Evolutionary conservation across 2,113 vertebrate species (phyloP).

Genomic region (Echinops telfairi): DNA sequence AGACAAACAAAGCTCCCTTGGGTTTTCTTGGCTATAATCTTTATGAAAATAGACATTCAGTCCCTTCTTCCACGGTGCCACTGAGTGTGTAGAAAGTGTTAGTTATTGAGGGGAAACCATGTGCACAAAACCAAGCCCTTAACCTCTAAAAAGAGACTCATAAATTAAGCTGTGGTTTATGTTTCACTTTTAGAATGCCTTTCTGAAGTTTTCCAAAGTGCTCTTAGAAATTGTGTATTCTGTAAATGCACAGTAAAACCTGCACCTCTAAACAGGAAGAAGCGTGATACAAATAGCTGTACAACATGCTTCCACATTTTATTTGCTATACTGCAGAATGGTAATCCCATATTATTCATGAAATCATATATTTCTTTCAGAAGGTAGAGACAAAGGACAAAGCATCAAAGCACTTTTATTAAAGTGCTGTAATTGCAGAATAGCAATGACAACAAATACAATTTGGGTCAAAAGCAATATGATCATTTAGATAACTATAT

Average conservation of each 20-base stretch:
- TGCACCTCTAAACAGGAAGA: conserved; percentile 34
- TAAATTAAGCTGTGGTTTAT: conserved; percentile 4
- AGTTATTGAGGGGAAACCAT: background rate
- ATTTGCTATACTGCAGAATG: background rate
- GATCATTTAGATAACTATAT: background rate
- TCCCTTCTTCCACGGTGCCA: background rate
- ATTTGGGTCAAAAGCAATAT: conserved; percentile 36
- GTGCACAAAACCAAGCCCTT: background rate
- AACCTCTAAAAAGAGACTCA: background rate
- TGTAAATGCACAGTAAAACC: conserved; percentile 25
- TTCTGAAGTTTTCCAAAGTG: conserved; percentile 13
- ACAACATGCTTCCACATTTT: background rate
- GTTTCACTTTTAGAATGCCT: conserved; percentile 23
- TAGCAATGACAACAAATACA: conserved; percentile 3
- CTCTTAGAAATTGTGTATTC: conserved; percentile 46
- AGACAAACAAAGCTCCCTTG: background rate
- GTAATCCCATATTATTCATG: conserved; percentile 3
- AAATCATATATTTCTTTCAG: conserved; percentile 16
- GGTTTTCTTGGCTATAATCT: background rate
- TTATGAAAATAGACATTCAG: background rate
- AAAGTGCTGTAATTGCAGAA: conserved; percentile 4
- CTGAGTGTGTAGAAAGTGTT: background rate
- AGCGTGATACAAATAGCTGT: background rate
- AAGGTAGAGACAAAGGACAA: background rate
- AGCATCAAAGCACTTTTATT: conserved; percentile 27